A percentile compares a stretch with the other conserved stretches of the same genome.
Conservation (phyloP, 2,888 invertebrate genomes). For the Rotaria sp. region DNA sequence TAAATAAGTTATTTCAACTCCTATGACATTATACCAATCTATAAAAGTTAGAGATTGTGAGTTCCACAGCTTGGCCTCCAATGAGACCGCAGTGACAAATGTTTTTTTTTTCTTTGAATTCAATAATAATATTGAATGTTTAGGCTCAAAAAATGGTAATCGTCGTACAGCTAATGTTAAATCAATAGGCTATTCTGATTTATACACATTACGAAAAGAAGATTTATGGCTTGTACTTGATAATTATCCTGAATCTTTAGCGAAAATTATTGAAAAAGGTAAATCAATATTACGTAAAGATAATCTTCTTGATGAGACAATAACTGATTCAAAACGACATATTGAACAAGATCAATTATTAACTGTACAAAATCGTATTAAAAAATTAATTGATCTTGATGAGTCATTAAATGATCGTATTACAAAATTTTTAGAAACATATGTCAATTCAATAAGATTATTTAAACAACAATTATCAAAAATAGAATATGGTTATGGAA, state of each 20-base stretch:
- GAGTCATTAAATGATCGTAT: neutral
- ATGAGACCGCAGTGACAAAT: too few species aligned
- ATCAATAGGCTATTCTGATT: conserved; percentile 67
- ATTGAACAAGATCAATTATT: conserved; percentile 18
- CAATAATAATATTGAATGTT: neutral
- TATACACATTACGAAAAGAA: conserved; percentile 80
- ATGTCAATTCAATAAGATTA: neutral
- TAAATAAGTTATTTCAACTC: too few species aligned
- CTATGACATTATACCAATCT: too few species aligned
- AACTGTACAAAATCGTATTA: neutral
- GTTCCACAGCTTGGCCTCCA: too few species aligned
- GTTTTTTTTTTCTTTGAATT: neutral
- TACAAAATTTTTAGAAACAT: neutral
- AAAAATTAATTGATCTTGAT: neutral
- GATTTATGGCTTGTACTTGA: conserved; percentile 48
- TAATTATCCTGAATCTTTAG: conserved; percentile 45
- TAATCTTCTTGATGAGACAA: conserved; percentile 58
- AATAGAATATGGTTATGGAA: neutral
- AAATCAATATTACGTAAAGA: conserved; percentile 58
- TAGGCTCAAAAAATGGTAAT: conserved; percentile 76
- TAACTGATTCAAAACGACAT: neutral
- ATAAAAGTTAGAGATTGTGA: too few species aligned
- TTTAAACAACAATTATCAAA: conserved; percentile 14
- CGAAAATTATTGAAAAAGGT: conserved; percentile 53
- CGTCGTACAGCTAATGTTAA: conserved; percentile 86